Percentiles rank a stretch among this genome's conserved stretches.
Evolutionary conservation across 1,140 invertebrate species (phyloP).

Genomic region (Drosophila cardini): DNA sequence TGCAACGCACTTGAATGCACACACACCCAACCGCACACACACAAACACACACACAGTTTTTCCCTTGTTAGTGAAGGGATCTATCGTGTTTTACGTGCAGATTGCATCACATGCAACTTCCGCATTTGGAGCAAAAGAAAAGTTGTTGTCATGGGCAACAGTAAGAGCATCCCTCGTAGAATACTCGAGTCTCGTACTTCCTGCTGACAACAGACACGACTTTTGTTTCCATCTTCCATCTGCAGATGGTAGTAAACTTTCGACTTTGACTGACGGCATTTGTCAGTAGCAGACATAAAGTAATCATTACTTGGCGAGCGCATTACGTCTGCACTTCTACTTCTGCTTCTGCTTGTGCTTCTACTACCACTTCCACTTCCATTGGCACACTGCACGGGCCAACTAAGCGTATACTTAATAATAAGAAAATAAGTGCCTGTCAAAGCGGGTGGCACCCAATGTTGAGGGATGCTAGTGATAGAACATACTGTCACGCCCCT

Average conservation of each 20-base stretch:
- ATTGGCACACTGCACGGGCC: conserved; percentile 12
- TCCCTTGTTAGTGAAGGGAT: not conserved
- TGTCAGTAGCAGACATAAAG: conserved; percentile 80
- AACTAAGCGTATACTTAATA: conserved; percentile 82
- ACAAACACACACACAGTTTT: not conserved
- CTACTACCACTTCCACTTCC: not conserved
- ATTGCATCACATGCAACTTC: conserved; percentile 57
- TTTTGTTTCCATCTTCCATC: conserved; percentile 16
- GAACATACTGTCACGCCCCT: not conserved
- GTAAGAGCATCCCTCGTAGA: conserved; percentile 7
- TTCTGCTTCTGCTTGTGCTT: too few species aligned
- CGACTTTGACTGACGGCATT: conserved; percentile 81
- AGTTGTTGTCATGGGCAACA: conserved; percentile 15
- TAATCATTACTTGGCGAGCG: conserved; percentile 75
- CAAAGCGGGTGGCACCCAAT: conserved; percentile 45
- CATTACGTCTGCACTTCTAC: conserved; percentile 48
- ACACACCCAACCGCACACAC: conserved; percentile 16
- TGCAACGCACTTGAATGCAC: conserved; percentile 63
- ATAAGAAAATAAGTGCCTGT: conserved; percentile 82
- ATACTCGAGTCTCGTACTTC: not conserved
- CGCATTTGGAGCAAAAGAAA: conserved; percentile 43
- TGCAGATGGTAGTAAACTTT: conserved; percentile 46
- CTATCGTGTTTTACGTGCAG: conserved; percentile 14
- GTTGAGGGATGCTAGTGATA: not conserved
- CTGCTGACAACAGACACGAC: conserved; percentile 27